Percentiles rank a stretch among this genome's conserved stretches.
Evolutionary conservation across 2,113 vertebrate genomes (phyloP).

Genomic region (Lucifuga dentata): DNA sequence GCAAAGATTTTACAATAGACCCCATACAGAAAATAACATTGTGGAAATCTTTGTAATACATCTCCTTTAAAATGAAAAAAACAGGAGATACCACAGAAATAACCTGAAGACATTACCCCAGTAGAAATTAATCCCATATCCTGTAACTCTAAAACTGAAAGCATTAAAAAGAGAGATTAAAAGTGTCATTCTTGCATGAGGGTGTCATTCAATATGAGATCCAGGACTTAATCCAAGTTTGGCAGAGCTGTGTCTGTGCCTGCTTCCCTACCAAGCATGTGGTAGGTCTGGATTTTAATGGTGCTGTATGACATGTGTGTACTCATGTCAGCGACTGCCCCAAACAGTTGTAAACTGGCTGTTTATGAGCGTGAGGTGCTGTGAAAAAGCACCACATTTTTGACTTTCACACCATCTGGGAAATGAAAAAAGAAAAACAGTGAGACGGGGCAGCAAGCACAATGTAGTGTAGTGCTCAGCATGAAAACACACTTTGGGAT

Average conservation of each 20-base stretch:
- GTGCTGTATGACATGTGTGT: constrained; percentile 72
- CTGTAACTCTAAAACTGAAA: constrained; percentile 6
- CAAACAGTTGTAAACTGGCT: constrained; percentile 79
- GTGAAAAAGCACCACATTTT: constrained; percentile 62
- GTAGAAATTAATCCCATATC: background rate
- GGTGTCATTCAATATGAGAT: constrained; percentile 51
- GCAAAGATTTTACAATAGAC: too few relatives aligned
- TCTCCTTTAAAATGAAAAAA: background rate
- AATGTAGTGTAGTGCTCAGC: constrained; percentile 21
- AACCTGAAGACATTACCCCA: background rate
- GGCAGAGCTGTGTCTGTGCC: constrained; percentile 37
- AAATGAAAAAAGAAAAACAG: constrained; percentile 14
- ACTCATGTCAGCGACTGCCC: constrained; percentile 74
- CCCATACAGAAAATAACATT: too few relatives aligned
- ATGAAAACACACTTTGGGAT: constrained; percentile 50
- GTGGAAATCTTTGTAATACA: too few relatives aligned
- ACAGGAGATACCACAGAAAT: too few relatives aligned
- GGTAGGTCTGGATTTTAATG: constrained; percentile 77
- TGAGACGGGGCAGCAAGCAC: constrained; percentile 2
- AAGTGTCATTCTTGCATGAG: constrained; percentile 15
- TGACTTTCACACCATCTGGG: constrained; percentile 74
- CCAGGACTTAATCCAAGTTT: constrained; percentile 42
- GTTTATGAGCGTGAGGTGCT: constrained; percentile 78
- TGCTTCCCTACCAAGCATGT: constrained; percentile 46
- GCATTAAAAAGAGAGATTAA: background rate